These are phyloP conservation scores for Melanotaenia pygmaea DNA, from an alignment of 2,797 vertebrate genomes.

Conservation along the genomic window DNA sequence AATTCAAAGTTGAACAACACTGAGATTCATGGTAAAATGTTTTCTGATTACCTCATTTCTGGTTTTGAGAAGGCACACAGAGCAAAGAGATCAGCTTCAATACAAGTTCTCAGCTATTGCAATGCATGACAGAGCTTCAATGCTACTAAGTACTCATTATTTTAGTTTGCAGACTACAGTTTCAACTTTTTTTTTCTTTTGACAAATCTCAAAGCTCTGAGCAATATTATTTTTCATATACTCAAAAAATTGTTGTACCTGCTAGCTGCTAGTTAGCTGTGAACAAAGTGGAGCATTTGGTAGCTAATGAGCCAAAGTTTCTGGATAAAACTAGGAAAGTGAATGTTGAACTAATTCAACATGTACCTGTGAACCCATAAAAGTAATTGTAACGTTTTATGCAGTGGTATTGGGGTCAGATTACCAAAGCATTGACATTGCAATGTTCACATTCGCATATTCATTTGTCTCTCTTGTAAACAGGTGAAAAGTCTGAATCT, in stretches of 20 bases:
- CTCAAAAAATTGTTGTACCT: neutral
- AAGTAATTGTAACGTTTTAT: too few species aligned
- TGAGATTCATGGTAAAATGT: constrained; percentile 2
- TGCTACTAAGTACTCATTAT: neutral
- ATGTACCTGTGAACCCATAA: too few species aligned
- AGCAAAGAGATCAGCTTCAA: neutral
- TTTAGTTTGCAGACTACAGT: neutral
- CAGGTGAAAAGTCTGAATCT: too few species aligned
- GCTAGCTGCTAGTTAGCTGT: neutral
- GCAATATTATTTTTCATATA: neutral
- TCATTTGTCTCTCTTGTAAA: too few species aligned
- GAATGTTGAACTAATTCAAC: too few species aligned
- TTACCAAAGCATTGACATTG: too few species aligned
- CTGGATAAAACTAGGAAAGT: too few species aligned
- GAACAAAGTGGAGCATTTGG: neutral
- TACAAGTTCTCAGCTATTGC: neutral
- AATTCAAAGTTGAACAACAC: neutral
- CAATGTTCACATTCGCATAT: too few species aligned
- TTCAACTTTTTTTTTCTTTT: neutral
- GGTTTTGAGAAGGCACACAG: neutral
- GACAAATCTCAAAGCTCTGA: neutral
- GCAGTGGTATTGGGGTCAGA: too few species aligned
- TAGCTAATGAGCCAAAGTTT: too few species aligned
- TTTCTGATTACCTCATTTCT: constrained; percentile 3
- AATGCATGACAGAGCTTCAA: neutral